phyloP scores from a whole-genome alignment of 2,113 vertebrate species.

The Cheirogaleus medius region DNA sequence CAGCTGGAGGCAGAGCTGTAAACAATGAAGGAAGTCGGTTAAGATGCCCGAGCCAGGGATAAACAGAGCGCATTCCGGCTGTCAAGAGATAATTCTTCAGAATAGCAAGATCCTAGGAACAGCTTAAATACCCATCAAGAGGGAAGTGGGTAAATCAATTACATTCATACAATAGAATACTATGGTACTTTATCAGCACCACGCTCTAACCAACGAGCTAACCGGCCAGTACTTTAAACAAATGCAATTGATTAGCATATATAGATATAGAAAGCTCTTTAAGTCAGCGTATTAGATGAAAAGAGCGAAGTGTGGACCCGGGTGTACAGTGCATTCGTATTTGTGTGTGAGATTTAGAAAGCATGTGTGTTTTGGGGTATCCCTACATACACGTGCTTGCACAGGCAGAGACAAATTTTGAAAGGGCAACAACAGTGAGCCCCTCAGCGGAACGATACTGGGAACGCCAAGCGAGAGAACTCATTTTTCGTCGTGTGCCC shows the following conservation, averaged over 20 bases:
- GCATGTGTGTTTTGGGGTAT: not conserved
- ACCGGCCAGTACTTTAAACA: no score
- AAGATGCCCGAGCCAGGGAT: not conserved
- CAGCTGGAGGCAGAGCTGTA: not conserved
- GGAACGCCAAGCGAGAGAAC: not conserved
- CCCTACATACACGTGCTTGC: not conserved
- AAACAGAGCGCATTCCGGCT: not conserved
- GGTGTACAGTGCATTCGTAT: not conserved
- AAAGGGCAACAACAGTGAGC: not conserved
- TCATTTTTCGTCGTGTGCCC: not conserved
- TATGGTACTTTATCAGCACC: not conserved
- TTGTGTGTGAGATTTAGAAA: not conserved
- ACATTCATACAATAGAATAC: not conserved
- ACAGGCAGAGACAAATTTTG: not conserved
- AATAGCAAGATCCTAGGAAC: not conserved
- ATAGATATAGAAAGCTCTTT: not conserved
- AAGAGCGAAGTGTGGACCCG: not conserved
- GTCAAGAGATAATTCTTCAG: not conserved
- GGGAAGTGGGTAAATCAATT: not conserved
- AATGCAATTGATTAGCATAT: not conserved
- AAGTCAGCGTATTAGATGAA: not conserved
- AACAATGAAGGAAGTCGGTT: not conserved
- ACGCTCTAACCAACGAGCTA: no score
- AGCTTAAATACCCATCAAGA: not conserved
- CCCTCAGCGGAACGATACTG: not conserved